Percentiles rank a stretch among this genome's conserved stretches.
phyloP scores from a whole-genome alignment of 2,113 vertebrate genomes.

The Elanoides forficatus region DNA sequence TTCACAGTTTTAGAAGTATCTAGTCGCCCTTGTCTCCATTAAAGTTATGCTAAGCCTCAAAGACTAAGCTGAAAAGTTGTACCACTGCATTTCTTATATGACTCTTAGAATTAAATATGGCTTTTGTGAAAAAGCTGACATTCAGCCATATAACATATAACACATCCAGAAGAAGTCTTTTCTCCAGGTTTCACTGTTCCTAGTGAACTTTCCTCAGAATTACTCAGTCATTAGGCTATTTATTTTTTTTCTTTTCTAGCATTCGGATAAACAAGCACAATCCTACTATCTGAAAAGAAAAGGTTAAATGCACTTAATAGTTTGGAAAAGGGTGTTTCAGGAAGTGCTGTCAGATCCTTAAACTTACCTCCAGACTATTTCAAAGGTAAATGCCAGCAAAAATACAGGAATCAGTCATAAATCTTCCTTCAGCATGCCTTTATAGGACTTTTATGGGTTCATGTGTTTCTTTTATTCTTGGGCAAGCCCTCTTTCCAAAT shows the following conservation, averaged over 20 bases:
- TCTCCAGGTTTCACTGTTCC: neutral
- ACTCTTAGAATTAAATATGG: neutral
- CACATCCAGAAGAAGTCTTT: neutral
- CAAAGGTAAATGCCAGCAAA: slow-evolving; percentile 19
- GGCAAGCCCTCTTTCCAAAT: neutral
- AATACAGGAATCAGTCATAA: neutral
- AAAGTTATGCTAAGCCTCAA: neutral
- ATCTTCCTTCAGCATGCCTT: neutral
- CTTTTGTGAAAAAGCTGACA: neutral
- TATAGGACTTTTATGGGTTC: neutral
- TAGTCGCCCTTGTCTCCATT: neutral
- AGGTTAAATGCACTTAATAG: neutral
- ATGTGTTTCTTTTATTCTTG: neutral
- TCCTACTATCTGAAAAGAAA: neutral
- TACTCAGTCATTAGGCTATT: neutral
- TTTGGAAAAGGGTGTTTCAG: neutral
- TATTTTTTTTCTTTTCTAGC: neutral
- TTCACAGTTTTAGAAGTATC: neutral
- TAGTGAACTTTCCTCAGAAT: neutral
- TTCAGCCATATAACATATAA: neutral
- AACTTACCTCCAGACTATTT: slow-evolving; percentile 1
- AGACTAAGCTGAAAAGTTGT: neutral
- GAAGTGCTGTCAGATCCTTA: neutral
- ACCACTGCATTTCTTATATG: neutral
- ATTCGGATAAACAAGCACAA: neutral